Conservation (phyloP, 2,888 invertebrate species). For the Torymus texanus region DNA sequence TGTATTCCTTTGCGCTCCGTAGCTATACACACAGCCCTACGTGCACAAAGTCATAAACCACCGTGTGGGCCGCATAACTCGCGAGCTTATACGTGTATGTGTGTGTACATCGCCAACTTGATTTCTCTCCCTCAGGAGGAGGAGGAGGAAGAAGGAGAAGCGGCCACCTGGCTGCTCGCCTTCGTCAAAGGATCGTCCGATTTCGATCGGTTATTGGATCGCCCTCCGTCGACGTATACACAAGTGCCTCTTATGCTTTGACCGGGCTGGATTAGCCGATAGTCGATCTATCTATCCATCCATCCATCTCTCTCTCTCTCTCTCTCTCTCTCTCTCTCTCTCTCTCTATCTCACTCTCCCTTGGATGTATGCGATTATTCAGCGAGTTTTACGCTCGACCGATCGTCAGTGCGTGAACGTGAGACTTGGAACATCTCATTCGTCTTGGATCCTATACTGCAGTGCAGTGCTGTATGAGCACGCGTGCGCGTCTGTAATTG, state of each 20-base stretch:
- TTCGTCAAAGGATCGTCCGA: slow-evolving; percentile 56
- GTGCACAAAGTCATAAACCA: slow-evolving; percentile 35
- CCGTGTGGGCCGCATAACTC: slow-evolving; percentile 25
- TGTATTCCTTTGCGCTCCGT: neutral
- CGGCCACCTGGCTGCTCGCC: neutral
- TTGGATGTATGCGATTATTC: slow-evolving; percentile 33
- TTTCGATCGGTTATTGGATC: slow-evolving; percentile 66
- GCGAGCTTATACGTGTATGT: neutral
- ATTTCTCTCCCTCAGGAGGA: slow-evolving; percentile 32
- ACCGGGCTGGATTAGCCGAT: slow-evolving; percentile 34
- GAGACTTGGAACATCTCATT: neutral
- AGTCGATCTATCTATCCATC: slow-evolving; percentile 39
- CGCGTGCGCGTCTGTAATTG: slow-evolving; percentile 26
- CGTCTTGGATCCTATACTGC: neutral
- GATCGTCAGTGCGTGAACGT: neutral
- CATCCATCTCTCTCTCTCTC: no score
- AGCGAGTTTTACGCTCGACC: slow-evolving; percentile 46
- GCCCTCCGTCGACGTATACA: neutral
- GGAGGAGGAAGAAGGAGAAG: neutral
- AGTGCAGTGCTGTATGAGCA: neutral
- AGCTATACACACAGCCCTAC: neutral
- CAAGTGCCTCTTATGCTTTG: slow-evolving; percentile 34
- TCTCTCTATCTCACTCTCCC: neutral
- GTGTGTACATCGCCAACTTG: slow-evolving; percentile 22
- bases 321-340: no score